Evolutionary conservation across 2,113 vertebrate genomes (phyloP).

Genomic region (Thymallus thymallus): DNA sequence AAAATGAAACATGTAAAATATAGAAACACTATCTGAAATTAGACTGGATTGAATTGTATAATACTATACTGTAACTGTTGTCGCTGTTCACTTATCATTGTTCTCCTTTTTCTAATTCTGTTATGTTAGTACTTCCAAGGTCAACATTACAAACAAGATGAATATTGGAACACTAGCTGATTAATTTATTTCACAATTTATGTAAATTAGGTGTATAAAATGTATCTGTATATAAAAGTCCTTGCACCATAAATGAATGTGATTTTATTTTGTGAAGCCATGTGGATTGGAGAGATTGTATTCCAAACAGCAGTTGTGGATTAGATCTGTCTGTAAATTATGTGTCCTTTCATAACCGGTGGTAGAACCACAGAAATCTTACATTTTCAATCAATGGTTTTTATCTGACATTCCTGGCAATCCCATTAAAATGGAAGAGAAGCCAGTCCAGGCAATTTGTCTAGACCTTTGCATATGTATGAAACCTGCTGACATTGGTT

Average conservation of each 20-base stretch:
- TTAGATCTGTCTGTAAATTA: slow-evolving; percentile 14
- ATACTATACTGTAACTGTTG: slow-evolving; percentile 54
- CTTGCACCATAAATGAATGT: slow-evolving; percentile 78
- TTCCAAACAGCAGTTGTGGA: slow-evolving; percentile 28
- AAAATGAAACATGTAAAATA: slow-evolving; percentile 43
- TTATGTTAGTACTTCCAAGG: slow-evolving; percentile 44
- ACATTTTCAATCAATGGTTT: slow-evolving; percentile 29
- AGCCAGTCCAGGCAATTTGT: slow-evolving; percentile 22
- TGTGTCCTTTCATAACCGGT: slow-evolving; percentile 34
- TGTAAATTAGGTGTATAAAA: slow-evolving; percentile 76
- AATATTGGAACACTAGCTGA: slow-evolving; percentile 59
- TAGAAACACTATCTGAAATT: slow-evolving; percentile 51
- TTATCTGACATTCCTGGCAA: slow-evolving; percentile 42
- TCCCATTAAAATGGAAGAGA: slow-evolving; percentile 62
- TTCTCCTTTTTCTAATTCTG: slow-evolving; percentile 32
- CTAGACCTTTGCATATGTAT: slow-evolving; percentile 41
- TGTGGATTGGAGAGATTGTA: slow-evolving; percentile 34
- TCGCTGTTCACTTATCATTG: slow-evolving; percentile 49
- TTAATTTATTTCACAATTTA: slow-evolving; percentile 71
- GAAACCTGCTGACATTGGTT: slow-evolving; percentile 33
- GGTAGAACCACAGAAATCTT: background rate
- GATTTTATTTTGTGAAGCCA: slow-evolving; percentile 40
- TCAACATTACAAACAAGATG: slow-evolving; percentile 51
- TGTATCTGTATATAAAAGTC: slow-evolving; percentile 74
- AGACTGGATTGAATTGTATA: slow-evolving; percentile 33